Conservation (phyloP, 2,888 invertebrate genomes). For the Epirrhoe tristata region DNA sequence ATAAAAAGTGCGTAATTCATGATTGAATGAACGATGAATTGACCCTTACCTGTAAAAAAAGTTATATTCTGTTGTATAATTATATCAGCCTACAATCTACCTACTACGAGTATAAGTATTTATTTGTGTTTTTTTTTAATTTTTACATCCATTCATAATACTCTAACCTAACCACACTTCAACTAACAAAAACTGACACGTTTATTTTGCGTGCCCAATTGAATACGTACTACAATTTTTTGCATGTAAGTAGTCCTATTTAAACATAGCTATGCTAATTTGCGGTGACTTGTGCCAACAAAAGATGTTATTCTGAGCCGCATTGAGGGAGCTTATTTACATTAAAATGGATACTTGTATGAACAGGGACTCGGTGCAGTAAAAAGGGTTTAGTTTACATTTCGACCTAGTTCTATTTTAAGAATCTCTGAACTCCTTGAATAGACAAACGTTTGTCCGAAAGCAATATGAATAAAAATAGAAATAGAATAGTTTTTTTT, state of each 20-base stretch:
- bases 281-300: constrained; percentile 1
- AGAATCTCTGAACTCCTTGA: too few relatives aligned
- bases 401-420: too few relatives aligned
- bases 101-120: too few relatives aligned
- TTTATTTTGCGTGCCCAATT: background rate
- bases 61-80: too few relatives aligned
- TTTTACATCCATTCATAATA: background rate
- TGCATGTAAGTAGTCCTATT: background rate
- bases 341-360: background rate
- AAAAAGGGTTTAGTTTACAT: background rate
- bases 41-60: too few relatives aligned
- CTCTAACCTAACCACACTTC: background rate
- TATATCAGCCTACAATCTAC: too few relatives aligned
- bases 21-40: too few relatives aligned
- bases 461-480: too few relatives aligned
- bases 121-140: too few relatives aligned
- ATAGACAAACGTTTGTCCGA: too few relatives aligned
- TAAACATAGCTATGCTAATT: background rate
- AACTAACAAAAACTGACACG: background rate
- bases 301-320: background rate
- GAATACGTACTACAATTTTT: background rate
- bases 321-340: background rate
- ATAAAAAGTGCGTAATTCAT: too few relatives aligned
- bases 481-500: too few relatives aligned
- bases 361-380: background rate